Conservation (phyloP, 1,140 invertebrate genomes). For the Sinonovacula constricta region DNA sequence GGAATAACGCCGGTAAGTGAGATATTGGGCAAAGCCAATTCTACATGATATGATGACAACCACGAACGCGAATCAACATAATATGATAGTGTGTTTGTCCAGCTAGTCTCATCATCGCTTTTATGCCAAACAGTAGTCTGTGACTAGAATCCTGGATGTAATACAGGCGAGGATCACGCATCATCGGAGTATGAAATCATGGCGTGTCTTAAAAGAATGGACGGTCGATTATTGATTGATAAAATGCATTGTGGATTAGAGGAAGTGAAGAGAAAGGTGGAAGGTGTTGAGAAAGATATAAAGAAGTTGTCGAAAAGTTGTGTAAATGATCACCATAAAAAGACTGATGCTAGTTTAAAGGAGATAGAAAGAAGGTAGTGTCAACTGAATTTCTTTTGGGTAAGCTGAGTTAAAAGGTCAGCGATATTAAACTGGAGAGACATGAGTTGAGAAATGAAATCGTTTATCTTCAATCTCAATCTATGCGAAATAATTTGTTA, state of each 20-base stretch:
- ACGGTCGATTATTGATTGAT: background rate
- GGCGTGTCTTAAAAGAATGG: background rate
- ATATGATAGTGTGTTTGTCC: background rate
- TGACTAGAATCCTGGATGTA: background rate
- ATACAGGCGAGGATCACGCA: background rate
- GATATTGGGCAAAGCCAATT: background rate
- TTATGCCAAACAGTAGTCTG: background rate
- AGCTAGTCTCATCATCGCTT: background rate
- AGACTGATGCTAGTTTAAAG: background rate
- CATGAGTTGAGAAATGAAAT: background rate
- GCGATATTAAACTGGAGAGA: background rate
- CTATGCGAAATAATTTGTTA: slow-evolving; percentile 22
- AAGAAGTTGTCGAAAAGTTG: background rate
- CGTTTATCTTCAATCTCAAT: slow-evolving; percentile 17
- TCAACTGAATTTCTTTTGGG: background rate
- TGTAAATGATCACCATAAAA: background rate
- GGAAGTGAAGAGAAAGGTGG: background rate
- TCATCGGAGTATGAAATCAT: background rate
- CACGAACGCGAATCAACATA: background rate
- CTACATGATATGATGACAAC: background rate
- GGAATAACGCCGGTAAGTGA: background rate
- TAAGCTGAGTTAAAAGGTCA: background rate
- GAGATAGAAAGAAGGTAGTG: background rate
- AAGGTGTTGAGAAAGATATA: background rate
- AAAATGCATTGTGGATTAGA: background rate